Evolutionary conservation across 2,888 invertebrate species (phyloP).

Genomic region (Seladonia tumulorum): DNA sequence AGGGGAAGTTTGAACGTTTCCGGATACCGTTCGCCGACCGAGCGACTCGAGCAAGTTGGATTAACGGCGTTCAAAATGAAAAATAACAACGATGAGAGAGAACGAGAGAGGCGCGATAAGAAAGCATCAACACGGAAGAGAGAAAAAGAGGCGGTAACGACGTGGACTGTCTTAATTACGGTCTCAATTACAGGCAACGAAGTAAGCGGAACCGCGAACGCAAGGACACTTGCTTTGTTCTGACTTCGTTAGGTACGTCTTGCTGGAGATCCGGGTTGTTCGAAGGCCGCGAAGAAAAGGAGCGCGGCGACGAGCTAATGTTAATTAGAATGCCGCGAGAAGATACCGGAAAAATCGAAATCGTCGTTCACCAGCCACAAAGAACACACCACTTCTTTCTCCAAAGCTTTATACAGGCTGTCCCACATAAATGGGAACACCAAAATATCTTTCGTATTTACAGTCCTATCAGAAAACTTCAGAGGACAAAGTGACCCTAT

Average conservation of each 20-base stretch:
- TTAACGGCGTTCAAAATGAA: background rate
- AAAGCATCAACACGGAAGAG: background rate
- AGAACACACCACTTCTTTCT: background rate
- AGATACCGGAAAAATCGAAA: background rate
- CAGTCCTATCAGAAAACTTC: too few relatives aligned
- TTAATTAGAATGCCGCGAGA: conserved; percentile 5
- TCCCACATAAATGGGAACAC: too few relatives aligned
- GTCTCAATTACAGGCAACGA: conserved; percentile 55
- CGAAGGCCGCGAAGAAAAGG: background rate
- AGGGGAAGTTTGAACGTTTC: background rate
- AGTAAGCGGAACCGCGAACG: conserved; percentile 23
- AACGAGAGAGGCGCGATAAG: background rate
- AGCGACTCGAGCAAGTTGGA: background rate
- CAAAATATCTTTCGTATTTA: too few relatives aligned
- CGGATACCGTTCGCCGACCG: background rate
- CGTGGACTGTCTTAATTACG: conserved; percentile 25
- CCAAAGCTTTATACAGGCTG: background rate
- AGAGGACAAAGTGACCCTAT: too few relatives aligned
- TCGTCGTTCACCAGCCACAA: conserved; percentile 3
- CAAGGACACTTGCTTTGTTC: conserved; percentile 51
- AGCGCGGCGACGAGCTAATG: background rate
- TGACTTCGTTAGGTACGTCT: conserved; percentile 53
- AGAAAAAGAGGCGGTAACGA: background rate
- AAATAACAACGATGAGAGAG: background rate
- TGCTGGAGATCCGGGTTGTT: conserved; percentile 24